Percentiles rank a stretch among this genome's conserved stretches.
phyloP scores from a whole-genome alignment of 2,113 vertebrate genomes.

The Atherinomorus stipes region DNA sequence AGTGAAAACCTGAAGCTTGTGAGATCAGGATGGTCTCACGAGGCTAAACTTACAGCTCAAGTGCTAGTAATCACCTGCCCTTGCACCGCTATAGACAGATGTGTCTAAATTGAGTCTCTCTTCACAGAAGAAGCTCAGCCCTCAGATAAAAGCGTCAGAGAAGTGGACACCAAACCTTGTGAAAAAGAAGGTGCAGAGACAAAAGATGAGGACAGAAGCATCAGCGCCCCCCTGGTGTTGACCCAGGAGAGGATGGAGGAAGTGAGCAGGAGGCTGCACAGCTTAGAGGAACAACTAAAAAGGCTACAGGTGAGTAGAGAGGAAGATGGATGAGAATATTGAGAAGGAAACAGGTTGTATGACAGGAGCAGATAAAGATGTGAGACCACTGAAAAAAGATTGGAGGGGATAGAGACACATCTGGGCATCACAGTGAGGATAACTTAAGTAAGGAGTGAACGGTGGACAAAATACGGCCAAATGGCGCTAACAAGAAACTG shows the following conservation, averaged over 20 bases:
- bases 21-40: too few relatives aligned
- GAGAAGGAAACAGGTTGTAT: conserved; percentile 14
- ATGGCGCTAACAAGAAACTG: conserved; percentile 68
- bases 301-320: conserved; percentile 82
- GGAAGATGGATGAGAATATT: conserved; percentile 10
- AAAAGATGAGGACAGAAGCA: conserved; percentile 57
- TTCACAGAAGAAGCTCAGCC: conserved; percentile 63
- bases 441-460: conserved; percentile 66
- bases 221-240: conserved; percentile 74
- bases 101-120: conserved; percentile 2
- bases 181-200: conserved; percentile 37
- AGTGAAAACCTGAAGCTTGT: too few relatives aligned
- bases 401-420: conserved; percentile 46
- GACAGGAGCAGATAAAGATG: conserved; percentile 48
- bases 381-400: conserved; percentile 50
- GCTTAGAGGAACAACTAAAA: conserved; percentile 84
- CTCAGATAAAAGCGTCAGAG: conserved; percentile 33
- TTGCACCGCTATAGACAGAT: not conserved
- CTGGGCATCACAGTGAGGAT: conserved; percentile 57
- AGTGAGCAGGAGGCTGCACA: conserved; percentile 79
- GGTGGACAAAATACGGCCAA: conserved; percentile 67
- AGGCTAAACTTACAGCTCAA: not conserved
- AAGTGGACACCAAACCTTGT: conserved; percentile 23
- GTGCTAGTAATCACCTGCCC: not conserved
- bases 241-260: conserved; percentile 80